Conservation (phyloP, 2,888 invertebrate genomes). For the Eumacrocentrus americanus region DNA sequence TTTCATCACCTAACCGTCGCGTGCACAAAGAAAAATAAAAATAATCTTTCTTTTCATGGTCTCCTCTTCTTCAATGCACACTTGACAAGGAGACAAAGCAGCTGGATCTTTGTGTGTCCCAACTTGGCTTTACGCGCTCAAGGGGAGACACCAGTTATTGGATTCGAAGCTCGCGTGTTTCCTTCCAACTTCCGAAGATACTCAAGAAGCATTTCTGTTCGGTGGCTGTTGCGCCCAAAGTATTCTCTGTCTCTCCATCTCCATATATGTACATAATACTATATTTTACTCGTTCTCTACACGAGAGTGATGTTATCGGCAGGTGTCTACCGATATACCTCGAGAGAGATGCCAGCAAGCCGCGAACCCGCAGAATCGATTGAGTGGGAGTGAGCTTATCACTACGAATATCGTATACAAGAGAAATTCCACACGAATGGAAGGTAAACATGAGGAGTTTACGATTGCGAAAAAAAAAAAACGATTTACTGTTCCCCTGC, state of each 20-base stretch:
- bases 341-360: conserved; percentile 19
- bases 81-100: not conserved
- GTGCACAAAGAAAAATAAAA: no score
- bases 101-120: not conserved
- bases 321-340: conserved; percentile 27
- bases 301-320: conserved; percentile 25
- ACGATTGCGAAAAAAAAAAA: conserved; percentile 18
- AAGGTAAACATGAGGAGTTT: conserved; percentile 27
- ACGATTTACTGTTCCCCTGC: conserved; percentile 16
- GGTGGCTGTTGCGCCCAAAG: not conserved
- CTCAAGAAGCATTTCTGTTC: not conserved
- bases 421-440: conserved; percentile 7
- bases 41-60: no score
- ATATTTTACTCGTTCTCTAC: conserved; percentile 5
- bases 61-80: not conserved
- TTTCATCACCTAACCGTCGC: no score
- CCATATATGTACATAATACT: not conserved
- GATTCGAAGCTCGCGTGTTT: conserved; percentile 19
- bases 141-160: conserved; percentile 15
- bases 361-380: conserved; percentile 24
- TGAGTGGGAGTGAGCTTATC: conserved; percentile 6
- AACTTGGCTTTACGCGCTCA: not conserved
- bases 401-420: conserved; percentile 16
- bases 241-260: not conserved
- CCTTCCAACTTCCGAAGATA: conserved; percentile 4